These are phyloP conservation scores for Brachirus orientalis DNA, from an alignment of 2,113 vertebrate genomes.

Conservation along the genomic window DNA sequence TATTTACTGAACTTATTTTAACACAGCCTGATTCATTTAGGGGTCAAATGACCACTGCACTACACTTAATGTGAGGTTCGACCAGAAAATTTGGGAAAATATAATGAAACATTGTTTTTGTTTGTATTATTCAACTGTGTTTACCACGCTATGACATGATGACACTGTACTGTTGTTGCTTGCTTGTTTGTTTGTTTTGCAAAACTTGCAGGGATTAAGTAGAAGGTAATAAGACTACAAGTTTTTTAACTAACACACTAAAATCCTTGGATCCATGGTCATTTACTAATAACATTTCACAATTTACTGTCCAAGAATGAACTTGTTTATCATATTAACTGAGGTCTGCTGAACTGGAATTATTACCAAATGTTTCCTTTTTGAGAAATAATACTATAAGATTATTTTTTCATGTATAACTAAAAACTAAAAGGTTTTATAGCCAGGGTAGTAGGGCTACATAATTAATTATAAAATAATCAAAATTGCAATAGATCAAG, in stretches of 20 bases:
- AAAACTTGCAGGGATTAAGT: no score
- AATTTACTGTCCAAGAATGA: neutral
- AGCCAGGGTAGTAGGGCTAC: no score
- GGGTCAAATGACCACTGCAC: constrained; percentile 33
- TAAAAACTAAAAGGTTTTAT: no score
- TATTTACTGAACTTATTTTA: constrained; percentile 59
- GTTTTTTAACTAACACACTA: no score
- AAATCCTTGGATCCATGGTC: constrained; percentile 21
- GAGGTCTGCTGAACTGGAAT: neutral
- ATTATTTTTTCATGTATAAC: neutral
- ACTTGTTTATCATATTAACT: constrained; percentile 5
- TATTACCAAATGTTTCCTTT: neutral
- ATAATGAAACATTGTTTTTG: constrained; percentile 24
- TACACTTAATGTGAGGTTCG: constrained; percentile 4
- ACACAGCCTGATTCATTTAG: constrained; percentile 14
- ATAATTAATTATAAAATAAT: no score
- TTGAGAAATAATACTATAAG: neutral
- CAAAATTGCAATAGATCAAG: no score
- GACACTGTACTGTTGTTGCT: no score
- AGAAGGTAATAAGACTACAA: neutral
- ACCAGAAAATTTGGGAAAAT: constrained; percentile 2
- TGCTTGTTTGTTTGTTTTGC: no score
- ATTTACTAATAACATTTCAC: constrained; percentile 31
- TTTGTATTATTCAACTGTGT: constrained; percentile 41
- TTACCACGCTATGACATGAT: constrained; percentile 24